Evolutionary conservation across 2,888 invertebrate species (phyloP).

Genomic region (Tridacna gigas): DNA sequence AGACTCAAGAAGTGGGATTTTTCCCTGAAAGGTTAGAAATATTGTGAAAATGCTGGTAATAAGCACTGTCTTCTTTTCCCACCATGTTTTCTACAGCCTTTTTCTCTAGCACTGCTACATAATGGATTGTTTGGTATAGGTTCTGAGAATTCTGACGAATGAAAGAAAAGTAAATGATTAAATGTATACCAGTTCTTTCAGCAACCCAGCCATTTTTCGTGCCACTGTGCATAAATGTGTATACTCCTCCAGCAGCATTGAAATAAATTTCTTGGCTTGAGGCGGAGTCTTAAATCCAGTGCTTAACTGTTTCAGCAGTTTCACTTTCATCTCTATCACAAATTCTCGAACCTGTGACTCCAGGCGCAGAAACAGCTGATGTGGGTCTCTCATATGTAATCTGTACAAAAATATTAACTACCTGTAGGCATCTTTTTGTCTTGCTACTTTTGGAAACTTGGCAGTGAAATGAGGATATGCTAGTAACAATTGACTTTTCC

Average conservation of each 20-base stretch:
- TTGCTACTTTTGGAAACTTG: too few species aligned
- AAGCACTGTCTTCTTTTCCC: too few species aligned
- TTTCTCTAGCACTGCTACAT: too few species aligned
- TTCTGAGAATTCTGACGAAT: neutral
- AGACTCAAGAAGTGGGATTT: too few species aligned
- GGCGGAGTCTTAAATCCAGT: constrained; percentile 86
- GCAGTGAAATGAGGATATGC: too few species aligned
- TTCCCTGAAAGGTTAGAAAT: too few species aligned
- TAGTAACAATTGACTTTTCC: too few species aligned
- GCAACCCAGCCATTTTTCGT: constrained; percentile 87
- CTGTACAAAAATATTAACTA: constrained; percentile 66
- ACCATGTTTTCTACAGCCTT: too few species aligned
- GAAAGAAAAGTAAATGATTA: neutral
- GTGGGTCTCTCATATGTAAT: constrained; percentile 86
- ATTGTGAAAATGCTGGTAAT: too few species aligned
- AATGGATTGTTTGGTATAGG: too few species aligned
- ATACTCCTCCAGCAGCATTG: constrained; percentile 88
- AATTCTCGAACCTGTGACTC: constrained; percentile 89
- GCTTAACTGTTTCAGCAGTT: constrained; percentile 86
- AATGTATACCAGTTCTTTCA: constrained; percentile 86
- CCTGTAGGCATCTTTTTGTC: neutral
- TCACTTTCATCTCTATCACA: constrained; percentile 88
- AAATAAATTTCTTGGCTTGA: constrained; percentile 87
- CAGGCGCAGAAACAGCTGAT: constrained; percentile 88
- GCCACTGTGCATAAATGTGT: constrained; percentile 88